Conservation (phyloP, 2,113 vertebrate genomes). For the Shinisaurus crocodilurus region DNA sequence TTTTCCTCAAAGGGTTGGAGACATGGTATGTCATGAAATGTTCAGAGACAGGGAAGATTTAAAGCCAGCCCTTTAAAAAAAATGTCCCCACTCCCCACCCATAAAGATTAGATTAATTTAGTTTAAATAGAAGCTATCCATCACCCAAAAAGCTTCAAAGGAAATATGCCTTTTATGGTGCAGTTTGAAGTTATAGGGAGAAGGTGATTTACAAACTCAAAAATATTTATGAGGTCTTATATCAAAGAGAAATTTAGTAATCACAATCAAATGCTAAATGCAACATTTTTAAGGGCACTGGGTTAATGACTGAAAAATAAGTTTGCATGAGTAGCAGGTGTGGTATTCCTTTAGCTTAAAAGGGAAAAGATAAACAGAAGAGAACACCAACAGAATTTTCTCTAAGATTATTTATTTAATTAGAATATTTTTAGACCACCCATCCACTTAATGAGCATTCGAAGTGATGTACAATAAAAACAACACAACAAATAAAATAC, state of each 20-base stretch:
- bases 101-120: conserved; percentile 39
- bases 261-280: conserved; percentile 18
- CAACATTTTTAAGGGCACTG: background rate
- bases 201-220: conserved; percentile 37
- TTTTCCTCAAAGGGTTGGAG: conserved; percentile 34
- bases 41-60: conserved; percentile 38
- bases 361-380: background rate
- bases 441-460: too few relatives aligned
- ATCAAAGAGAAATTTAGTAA: conserved; percentile 43
- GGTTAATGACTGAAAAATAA: conserved; percentile 8
- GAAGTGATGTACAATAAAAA: too few relatives aligned
- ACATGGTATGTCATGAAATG: conserved; percentile 52
- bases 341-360: conserved; percentile 21
- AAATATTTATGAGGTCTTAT: conserved; percentile 40
- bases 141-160: conserved; percentile 26
- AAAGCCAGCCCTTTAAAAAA: conserved; percentile 47
- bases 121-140: conserved; percentile 44
- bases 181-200: conserved; percentile 35
- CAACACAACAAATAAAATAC: too few relatives aligned
- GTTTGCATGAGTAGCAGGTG: conserved; percentile 1
- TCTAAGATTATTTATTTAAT: background rate
- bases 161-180: conserved; percentile 22
- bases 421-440: too few relatives aligned
- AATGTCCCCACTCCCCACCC: conserved; percentile 21
- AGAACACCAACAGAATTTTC: accelerated